These are phyloP conservation scores for Aporophyla lueneburgensis DNA, from an alignment of 2,888 invertebrate species.

Conservation along the genomic window DNA sequence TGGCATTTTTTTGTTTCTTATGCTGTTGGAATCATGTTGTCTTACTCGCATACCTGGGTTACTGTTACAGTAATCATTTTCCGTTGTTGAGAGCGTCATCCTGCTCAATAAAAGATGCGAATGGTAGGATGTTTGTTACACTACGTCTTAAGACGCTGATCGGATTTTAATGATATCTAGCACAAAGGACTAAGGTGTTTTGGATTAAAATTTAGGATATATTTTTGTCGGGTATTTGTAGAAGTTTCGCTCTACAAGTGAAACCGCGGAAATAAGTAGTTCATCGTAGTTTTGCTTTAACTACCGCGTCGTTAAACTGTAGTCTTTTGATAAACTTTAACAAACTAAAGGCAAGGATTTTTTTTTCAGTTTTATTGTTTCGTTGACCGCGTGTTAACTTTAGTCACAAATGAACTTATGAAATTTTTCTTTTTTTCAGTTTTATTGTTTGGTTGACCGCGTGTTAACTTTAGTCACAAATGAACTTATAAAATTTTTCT, in stretches of 20 bases:
- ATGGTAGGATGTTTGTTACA: neutral
- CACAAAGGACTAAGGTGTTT: neutral
- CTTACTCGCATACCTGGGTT: constrained; percentile 26
- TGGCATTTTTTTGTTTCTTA: constrained; percentile 44
- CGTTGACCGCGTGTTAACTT: neutral
- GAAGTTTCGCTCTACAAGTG: neutral
- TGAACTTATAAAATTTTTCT: neutral
- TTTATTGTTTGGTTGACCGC: neutral
- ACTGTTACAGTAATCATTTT: neutral
- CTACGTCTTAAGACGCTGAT: neutral
- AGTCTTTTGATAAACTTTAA: constrained; percentile 6
- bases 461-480: neutral
- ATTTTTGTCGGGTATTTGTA: neutral
- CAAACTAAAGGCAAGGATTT: constrained; percentile 22
- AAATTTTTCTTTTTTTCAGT: neutral
- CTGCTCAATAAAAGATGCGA: neutral
- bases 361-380: neutral
- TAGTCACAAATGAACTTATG: neutral
- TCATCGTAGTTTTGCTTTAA: neutral
- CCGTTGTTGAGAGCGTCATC: neutral
- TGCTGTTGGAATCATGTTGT: constrained; percentile 37
- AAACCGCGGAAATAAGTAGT: neutral
- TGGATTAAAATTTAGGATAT: neutral
- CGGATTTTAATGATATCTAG: constrained; percentile 13
- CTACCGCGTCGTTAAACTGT: constrained; percentile 14